A percentile compares a stretch with the other conserved stretches of the same genome.
Conservation (phyloP, 2,797 vertebrate species). For the Tarsius wallacei region DNA sequence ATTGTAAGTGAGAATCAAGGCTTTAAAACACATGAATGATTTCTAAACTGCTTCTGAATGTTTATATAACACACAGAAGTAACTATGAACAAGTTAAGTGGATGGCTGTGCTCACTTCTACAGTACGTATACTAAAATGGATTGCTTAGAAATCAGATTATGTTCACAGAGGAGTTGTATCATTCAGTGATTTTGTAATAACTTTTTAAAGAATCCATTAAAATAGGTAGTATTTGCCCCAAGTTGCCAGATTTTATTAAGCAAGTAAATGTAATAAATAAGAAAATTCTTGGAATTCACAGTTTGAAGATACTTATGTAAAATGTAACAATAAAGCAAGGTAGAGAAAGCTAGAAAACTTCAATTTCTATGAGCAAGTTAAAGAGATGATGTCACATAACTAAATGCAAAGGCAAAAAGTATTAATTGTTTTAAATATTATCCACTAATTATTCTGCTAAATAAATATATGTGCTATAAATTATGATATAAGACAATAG, state of each 20-base stretch:
- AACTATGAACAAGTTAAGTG: neutral
- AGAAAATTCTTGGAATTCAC: neutral
- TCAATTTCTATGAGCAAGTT: neutral
- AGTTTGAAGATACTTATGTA: neutral
- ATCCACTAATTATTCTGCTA: neutral
- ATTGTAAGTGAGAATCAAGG: neutral
- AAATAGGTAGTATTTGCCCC: too few species aligned
- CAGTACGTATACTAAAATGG: too few species aligned
- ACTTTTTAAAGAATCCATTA: neutral
- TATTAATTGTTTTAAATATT: neutral
- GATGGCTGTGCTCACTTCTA: neutral
- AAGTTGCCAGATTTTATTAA: conserved; percentile 37
- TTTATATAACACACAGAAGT: conserved; percentile 12
- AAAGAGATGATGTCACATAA: neutral
- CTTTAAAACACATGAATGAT: neutral
- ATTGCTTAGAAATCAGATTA: conserved; percentile 30
- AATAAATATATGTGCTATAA: neutral
- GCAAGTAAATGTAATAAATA: conserved; percentile 57
- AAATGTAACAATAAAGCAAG: neutral
- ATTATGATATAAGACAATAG: too few species aligned
- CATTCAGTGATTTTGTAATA: conserved; percentile 36
- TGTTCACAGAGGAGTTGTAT: conserved; percentile 44
- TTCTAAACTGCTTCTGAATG: conserved; percentile 38
- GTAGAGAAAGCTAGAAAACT: neutral
- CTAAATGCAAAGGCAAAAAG: neutral